A percentile compares a stretch with the other conserved stretches of the same genome.
Evolutionary conservation across 2,113 vertebrate species (phyloP).

Genomic region (cat (Felis catus)): F.catus_Fca126_mat1.0 CM031420.1:107068001-107068500

Average conservation of each 20-base stretch:
- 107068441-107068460: neutral
- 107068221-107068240: neutral
- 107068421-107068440: neutral
- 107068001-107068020: too few relatives aligned
- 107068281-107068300: neutral
- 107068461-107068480: neutral
- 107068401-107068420: neutral
- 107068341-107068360: neutral
- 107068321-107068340: neutral
- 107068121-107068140: neutral
- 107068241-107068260: neutral
- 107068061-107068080: neutral
- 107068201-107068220: neutral
- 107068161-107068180: neutral
- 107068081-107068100: neutral
- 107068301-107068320: neutral
- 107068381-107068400: neutral
- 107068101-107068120: accelerated
- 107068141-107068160: neutral
- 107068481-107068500: neutral
- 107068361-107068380: slow-evolving; percentile 28
- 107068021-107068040: too few relatives aligned
- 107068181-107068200: neutral
- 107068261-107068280: neutral
- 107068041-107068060: neutral